Conservation (phyloP, 1,140 invertebrate genomes). For the Melipona quadrifasciata region DNA sequence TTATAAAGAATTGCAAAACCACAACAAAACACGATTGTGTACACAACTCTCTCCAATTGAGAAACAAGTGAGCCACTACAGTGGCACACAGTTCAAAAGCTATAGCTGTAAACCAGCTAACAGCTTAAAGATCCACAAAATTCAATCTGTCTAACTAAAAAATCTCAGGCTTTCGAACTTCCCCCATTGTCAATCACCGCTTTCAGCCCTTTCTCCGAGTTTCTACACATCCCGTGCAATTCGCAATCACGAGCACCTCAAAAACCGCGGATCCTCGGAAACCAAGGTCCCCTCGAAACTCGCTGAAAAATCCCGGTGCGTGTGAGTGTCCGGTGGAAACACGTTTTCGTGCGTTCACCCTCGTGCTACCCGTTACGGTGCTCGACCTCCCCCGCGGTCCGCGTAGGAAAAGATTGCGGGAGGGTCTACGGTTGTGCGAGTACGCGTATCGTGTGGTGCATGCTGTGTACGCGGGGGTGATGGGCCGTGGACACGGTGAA, state of each 20-base stretch:
- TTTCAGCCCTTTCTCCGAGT: too few species aligned
- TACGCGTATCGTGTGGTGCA: background rate
- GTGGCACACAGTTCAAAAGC: too few species aligned
- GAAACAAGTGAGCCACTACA: too few species aligned
- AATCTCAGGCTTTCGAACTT: background rate
- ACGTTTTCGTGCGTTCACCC: background rate
- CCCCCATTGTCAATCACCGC: too few species aligned
- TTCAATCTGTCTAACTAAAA: too few species aligned
- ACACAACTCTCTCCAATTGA: too few species aligned
- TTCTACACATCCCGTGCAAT: too few species aligned
- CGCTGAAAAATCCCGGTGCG: background rate
- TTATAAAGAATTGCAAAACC: too few species aligned
- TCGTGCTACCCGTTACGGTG: background rate
- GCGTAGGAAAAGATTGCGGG: conserved; percentile 21
- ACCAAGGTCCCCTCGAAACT: background rate
- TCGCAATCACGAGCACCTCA: background rate
- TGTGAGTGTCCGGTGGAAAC: background rate
- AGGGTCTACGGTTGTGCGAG: background rate
- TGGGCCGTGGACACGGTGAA: background rate
- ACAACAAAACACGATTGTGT: too few species aligned
- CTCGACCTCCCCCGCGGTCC: conserved; percentile 11
- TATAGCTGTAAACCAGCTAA: too few species aligned
- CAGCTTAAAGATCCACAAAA: too few species aligned
- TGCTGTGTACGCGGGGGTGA: background rate
- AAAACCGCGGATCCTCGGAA: background rate